Conservation (phyloP, 2,888 invertebrate species). For the Erebia ligea region DNA sequence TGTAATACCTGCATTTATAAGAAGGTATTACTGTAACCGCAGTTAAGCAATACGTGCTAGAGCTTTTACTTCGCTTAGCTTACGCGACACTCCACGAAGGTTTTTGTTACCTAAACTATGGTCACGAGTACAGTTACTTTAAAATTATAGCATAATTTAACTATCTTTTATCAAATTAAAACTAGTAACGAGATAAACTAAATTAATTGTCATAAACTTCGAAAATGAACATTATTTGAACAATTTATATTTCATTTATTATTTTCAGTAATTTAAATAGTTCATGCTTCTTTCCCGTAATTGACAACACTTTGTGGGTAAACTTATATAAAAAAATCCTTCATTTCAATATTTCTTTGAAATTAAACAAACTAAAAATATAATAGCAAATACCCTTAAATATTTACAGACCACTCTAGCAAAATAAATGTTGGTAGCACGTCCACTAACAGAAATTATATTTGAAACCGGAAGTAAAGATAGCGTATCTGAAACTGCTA, state of each 20-base stretch:
- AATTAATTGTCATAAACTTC: neutral
- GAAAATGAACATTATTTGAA: neutral
- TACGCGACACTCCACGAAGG: constrained; percentile 24
- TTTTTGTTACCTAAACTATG: constrained; percentile 4
- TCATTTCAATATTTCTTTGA: neutral
- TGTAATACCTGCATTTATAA: constrained; percentile 13
- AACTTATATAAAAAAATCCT: neutral
- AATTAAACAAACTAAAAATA: neutral
- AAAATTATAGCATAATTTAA: neutral
- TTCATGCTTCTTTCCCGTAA: neutral
- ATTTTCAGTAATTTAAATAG: neutral
- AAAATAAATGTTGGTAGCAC: neutral
- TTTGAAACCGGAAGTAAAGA: constrained; percentile 10
- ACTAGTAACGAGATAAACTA: neutral
- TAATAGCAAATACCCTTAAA: neutral
- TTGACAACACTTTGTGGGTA: neutral
- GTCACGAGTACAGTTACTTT: neutral
- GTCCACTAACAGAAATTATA: neutral
- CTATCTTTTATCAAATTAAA: too few species aligned
- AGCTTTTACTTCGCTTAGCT: constrained; percentile 34
- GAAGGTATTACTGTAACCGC: constrained; percentile 26
- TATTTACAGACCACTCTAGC: neutral
- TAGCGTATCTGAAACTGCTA: neutral
- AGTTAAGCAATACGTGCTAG: constrained; percentile 25
- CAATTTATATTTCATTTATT: neutral